phyloP scores from a whole-genome alignment of 2,888 invertebrate species.

The Salticus scenicus region DNA sequence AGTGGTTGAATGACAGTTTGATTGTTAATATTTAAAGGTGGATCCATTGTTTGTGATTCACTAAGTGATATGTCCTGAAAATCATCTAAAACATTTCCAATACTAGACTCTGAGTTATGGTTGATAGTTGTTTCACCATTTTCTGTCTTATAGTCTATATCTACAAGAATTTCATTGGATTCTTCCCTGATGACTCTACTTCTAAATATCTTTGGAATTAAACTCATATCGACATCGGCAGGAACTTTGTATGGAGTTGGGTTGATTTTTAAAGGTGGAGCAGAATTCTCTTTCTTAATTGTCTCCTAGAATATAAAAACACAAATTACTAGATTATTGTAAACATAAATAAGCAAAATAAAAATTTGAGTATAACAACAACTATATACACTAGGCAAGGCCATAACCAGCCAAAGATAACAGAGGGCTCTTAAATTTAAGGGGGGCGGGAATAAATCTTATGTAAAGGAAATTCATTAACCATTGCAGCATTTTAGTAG shows the following conservation, averaged over 20 bases:
- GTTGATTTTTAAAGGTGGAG: constrained; percentile 80
- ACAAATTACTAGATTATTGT: background rate
- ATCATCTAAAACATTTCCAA: background rate
- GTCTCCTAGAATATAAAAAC: constrained; percentile 27
- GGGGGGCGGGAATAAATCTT: too few species aligned
- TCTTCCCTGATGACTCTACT: constrained; percentile 36
- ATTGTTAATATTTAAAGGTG: background rate
- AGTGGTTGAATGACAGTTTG: constrained; percentile 28
- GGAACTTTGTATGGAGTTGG: constrained; percentile 58
- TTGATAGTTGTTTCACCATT: background rate
- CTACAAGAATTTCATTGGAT: constrained; percentile 52
- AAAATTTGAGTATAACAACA: background rate
- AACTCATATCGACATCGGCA: constrained; percentile 52
- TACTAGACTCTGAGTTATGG: background rate
- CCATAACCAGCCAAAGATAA: too few species aligned
- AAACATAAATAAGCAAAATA: too few species aligned
- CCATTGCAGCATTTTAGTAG: too few species aligned
- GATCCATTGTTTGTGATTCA: background rate
- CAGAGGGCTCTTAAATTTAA: too few species aligned
- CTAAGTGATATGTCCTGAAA: constrained; percentile 12
- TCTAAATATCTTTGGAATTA: constrained; percentile 59
- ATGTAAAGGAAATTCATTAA: too few species aligned
- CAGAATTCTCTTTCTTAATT: constrained; percentile 78
- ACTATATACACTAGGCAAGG: too few species aligned
- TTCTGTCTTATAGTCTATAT: constrained; percentile 29